A percentile compares a stretch with the other conserved stretches of the same genome.
These are phyloP conservation scores for Colletes collaris DNA, from an alignment of 2,888 invertebrate genomes.

Conservation along the genomic window DNA sequence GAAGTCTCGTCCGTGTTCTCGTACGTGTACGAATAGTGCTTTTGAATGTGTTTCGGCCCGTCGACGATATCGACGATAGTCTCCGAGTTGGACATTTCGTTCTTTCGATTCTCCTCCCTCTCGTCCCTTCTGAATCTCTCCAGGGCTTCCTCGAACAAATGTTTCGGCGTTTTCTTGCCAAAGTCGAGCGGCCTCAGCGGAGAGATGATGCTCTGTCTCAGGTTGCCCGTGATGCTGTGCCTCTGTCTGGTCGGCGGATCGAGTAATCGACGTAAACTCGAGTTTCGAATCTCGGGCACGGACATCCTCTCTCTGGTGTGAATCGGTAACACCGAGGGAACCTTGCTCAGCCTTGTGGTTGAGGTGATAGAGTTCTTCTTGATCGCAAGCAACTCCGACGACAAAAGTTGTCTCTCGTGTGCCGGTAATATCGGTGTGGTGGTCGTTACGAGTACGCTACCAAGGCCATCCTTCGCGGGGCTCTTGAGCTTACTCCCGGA, in stretches of 20 bases:
- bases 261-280: conserved; percentile 76
- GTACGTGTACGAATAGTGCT: conserved; percentile 80
- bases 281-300: conserved; percentile 79
- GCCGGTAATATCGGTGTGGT: conserved; percentile 76
- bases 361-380: conserved; percentile 15
- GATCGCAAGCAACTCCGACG: conserved; percentile 35
- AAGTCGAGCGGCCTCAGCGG: conserved; percentile 62
- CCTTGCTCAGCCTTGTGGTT: conserved; percentile 20
- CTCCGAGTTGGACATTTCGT: conserved; percentile 40
- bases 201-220: conserved; percentile 67
- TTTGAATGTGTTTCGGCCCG: conserved; percentile 77
- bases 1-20: conserved; percentile 71
- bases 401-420: conserved; percentile 67
- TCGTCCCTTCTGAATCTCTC: conserved; percentile 63
- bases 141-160: conserved; percentile 59
- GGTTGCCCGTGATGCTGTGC: conserved; percentile 77
- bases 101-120: conserved; percentile 57
- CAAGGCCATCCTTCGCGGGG: conserved; percentile 71
- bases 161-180: conserved; percentile 56
- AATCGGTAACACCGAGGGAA: conserved; percentile 38
- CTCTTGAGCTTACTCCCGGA: conserved; percentile 39
- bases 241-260: conserved; percentile 78
- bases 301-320: conserved; percentile 77
- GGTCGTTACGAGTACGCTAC: conserved; percentile 75
- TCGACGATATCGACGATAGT: conserved; percentile 46